A percentile compares a stretch with the other conserved stretches of the same genome.
These are phyloP conservation scores for Megamerina dolium DNA, from an alignment of 2,888 invertebrate species.

Conservation along the genomic window DNA sequence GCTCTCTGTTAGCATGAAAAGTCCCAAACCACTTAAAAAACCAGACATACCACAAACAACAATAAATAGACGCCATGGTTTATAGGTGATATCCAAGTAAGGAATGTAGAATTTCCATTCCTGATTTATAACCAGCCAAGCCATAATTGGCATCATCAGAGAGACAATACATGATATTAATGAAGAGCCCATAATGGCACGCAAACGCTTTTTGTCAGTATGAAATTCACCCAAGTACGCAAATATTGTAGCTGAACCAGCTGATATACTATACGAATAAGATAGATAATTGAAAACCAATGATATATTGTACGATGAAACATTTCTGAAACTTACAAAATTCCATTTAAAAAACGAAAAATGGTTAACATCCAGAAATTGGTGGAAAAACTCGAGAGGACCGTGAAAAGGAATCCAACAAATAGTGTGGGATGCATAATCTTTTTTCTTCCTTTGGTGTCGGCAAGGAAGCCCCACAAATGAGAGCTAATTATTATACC, in stretches of 20 bases:
- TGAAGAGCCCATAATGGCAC: constrained; percentile 42
- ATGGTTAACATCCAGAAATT: constrained; percentile 51
- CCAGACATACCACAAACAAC: constrained; percentile 38
- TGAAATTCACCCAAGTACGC: constrained; percentile 54
- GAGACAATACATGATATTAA: constrained; percentile 39
- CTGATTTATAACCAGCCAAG: constrained; percentile 41
- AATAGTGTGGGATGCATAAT: constrained; percentile 51
- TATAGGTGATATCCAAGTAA: constrained; percentile 31
- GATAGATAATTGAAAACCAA: background rate
- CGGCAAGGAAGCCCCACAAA: constrained; percentile 56
- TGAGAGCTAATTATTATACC: constrained; percentile 53
- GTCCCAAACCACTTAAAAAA: constrained; percentile 31
- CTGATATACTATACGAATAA: constrained; percentile 36
- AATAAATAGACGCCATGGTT: constrained; percentile 43
- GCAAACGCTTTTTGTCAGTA: constrained; percentile 47
- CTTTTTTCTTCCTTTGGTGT: constrained; percentile 51
- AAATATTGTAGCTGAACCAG: constrained; percentile 53
- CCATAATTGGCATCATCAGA: constrained; percentile 36
- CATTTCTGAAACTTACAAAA: constrained; percentile 47
- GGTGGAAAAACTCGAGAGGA: constrained; percentile 51
- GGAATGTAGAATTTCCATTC: constrained; percentile 33
- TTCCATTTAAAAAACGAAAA: constrained; percentile 52
- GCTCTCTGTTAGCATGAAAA: constrained; percentile 39
- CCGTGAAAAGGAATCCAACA: constrained; percentile 48
- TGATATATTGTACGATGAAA: too few relatives aligned